phyloP scores from a whole-genome alignment of 2,113 vertebrate genomes.

The Rana temporaria region DNA sequence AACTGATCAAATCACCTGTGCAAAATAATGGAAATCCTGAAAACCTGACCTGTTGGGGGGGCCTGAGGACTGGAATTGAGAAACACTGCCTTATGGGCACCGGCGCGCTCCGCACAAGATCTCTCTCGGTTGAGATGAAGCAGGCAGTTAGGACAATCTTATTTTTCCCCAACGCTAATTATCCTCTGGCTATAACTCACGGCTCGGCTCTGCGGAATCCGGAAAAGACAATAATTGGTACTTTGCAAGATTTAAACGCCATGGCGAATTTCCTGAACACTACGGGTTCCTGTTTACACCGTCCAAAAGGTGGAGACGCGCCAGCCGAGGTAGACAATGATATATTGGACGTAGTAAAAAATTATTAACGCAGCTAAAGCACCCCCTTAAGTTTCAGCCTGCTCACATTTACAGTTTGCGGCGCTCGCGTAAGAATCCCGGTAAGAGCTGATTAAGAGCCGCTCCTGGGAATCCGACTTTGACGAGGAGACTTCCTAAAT shows the following conservation, averaged over 20 bases:
- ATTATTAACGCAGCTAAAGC: conserved; percentile 44
- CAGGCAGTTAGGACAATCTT: not conserved
- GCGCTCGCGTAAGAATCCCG: conserved; percentile 22
- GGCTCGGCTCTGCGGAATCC: not conserved
- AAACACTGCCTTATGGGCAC: too few species aligned
- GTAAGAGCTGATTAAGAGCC: conserved; percentile 39
- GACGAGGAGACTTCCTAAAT: conserved; percentile 47
- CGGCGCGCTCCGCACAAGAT: too few species aligned
- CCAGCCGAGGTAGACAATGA: conserved; percentile 43
- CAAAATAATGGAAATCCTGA: too few species aligned
- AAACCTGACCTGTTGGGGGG: too few species aligned
- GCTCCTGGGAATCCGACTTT: conserved; percentile 44
- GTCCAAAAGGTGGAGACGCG: conserved; percentile 29
- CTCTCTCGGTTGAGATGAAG: too few species aligned
- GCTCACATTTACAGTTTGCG: conserved; percentile 31
- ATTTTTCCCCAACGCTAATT: conserved; percentile 13
- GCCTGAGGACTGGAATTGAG: too few species aligned
- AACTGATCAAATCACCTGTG: too few species aligned
- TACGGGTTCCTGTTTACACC: conserved; percentile 36
- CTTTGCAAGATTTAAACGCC: conserved; percentile 47
- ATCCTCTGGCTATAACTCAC: conserved; percentile 24
- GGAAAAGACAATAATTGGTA: conserved; percentile 28
- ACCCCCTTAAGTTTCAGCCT: conserved; percentile 52
- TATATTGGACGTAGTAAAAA: conserved; percentile 51
- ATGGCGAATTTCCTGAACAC: conserved; percentile 17